These are phyloP conservation scores for Ceramica pisi DNA, from an alignment of 2,888 invertebrate species.

Conservation along the genomic window DNA sequence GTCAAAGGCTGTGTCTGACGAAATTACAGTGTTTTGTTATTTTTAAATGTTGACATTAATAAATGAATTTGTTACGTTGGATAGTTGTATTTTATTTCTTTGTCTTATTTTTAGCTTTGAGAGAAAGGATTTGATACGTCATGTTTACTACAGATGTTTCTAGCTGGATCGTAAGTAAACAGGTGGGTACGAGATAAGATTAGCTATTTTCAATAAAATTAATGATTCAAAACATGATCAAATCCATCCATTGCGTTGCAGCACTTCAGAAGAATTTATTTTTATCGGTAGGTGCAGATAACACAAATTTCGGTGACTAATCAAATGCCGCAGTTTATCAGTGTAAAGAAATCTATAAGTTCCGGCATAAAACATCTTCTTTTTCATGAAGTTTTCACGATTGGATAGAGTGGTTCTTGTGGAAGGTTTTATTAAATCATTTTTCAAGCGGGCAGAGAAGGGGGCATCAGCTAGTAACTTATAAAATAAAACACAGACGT, in stretches of 20 bases:
- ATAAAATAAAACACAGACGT: conserved; percentile 54
- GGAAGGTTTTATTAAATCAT: too few species aligned
- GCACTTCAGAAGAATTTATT: conserved; percentile 12
- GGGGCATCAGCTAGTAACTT: too few species aligned
- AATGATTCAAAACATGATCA: conserved; percentile 21
- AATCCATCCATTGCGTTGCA: not conserved
- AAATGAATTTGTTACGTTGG: conserved; percentile 50
- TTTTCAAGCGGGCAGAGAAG: too few species aligned
- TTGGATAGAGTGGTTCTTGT: too few species aligned
- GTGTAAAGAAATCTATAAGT: conserved; percentile 24
- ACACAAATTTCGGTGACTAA: conserved; percentile 39
- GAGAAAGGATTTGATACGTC: not conserved
- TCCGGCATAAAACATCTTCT: not conserved
- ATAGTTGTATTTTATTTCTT: not conserved
- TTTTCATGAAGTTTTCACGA: too few species aligned
- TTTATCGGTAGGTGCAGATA: conserved; percentile 36
- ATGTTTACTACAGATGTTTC: not conserved
- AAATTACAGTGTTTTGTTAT: conserved; percentile 1
- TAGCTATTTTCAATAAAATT: not conserved
- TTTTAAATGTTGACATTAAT: conserved; percentile 38
- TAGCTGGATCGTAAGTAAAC: not conserved
- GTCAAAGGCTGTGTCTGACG: not conserved
- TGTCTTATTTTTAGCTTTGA: not conserved
- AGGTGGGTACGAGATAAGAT: not conserved
- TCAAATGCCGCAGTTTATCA: conserved; percentile 30